Evolutionary conservation across 2,888 invertebrate species (phyloP), one percentile per base, ranked within the genome.

Genomic region (Eristalis intricaria): DNA sequence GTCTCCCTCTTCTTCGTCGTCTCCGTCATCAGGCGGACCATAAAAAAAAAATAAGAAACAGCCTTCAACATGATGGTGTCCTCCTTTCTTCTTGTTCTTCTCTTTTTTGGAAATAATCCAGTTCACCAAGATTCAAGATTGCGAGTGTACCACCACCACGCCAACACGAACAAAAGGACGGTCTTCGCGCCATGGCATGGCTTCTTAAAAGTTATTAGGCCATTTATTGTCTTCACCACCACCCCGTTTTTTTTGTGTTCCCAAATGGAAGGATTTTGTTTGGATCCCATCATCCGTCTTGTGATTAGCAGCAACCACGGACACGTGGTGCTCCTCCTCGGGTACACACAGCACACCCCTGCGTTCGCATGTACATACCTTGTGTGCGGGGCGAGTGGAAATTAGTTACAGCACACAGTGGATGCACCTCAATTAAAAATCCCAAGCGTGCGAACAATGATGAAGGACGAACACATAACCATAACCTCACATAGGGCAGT

Each of bases 201-300:
- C 73, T 76, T 60, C 63, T 77, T 68, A 81, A 73, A 81, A 81
- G 81, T 85, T 85, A 81, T 85, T 85, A 85, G 81, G 85, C 77
- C 85, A 81, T 81, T 85, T 81, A 85, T 77, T 77, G 69, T 73
- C 38, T 66, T 65, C 22, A 64, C 29, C 43, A 32, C 70, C 50
- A n/a, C 35, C 13, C 11, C n/a, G 58, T 65, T 50, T 8, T n/a
- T 13, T 8, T 13, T 13, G 1, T 22, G 64, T 58, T 65, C 65
- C 43, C 38, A 58, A 85, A 81, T 81, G 84, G 71, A 80, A 75
- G 75, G 80, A 80, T 61, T 58, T 60, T 77, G 66, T 64, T 50
- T 60, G 50, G 38, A 73, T 68, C 73, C 66, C 50, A 69, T 23
- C 60, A 79, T 84, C 82, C 63, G 69, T 61, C 64, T 58, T 66